Evolutionary conservation across 1,140 invertebrate species (phyloP), one percentile per base, ranked within the genome.

Genomic region (Drosophila obscura): DNA sequence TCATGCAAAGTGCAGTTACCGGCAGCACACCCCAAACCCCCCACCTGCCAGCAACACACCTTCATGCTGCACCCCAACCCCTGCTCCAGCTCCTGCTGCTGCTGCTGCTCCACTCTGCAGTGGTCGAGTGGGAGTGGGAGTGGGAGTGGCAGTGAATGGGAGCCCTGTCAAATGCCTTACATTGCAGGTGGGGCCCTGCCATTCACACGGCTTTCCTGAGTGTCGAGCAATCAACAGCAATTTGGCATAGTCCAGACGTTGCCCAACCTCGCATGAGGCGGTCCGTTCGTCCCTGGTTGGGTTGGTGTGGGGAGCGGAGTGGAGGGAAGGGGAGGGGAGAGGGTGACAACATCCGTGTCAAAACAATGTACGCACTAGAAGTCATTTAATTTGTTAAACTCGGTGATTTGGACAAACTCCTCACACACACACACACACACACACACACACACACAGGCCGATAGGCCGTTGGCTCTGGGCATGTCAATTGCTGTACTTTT

Each of bases 361-460:
- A 88, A 90, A 90, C 88, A 90, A 90, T 90, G 88, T 90, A 90
- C 80, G 87, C 76, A 90, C 88, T 90, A 87, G 88, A 90, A 90
- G 88, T 90, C 88, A 90, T 90, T 90, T 90, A 90, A 90, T 90
- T 90, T 90, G 88, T 90, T 90, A 90, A 88, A 90, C 88, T 90
- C 81, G 75, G 75, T 82, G 87, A 90, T 87, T 90, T 80, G 66
- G 50, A 79, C 84, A 80, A 77, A 79, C 83, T 87, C 22, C 50
- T 56, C 31, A 35, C 22, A 26, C 8, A 44, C 26, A 44, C 26
- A 15, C 15, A 46, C 51, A 24, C 9, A 45, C 26, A 15, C 11
- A 35, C 26, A 15, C 11, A 35, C 28, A 39, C 2, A 11, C 57
- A 5, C 41, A 8, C 28, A 19, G 7, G n/a, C 24, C 28, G 15